Base-by-base conservation (phyloP, 1,140 invertebrate genomes). In the Drosophila insularis region DNA sequence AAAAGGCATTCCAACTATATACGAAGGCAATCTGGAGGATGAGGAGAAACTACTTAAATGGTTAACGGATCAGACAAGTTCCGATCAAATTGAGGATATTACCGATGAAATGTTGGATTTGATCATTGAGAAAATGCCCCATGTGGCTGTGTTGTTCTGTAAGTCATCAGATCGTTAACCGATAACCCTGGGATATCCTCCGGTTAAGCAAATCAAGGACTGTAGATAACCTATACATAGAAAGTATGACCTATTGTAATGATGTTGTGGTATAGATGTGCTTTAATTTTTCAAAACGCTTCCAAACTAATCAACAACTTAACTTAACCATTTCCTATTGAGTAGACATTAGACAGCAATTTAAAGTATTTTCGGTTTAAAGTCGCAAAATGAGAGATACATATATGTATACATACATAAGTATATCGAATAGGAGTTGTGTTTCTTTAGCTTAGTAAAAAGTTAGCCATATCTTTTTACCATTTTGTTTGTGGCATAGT, bases 71-170 rank as follows among this genome's bases (percentile, higher is more conserved):
- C 97, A 98, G 91, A 94, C 94, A 31, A 97, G 97, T 82, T 95
- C 94, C 77, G 97, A 98, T 92, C 96, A 98, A 93, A 98, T 98
- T 82, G 97, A 98, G 93, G 97, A 98, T 85, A 95, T 98, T 40
- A 98, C 97, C 31, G 96, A 98, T 92, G 97, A 98, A 93, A 98
- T 98, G 97, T 93, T 98, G 53, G 97, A 98, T 90, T 95, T 98
- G 90, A 95, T 98, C 63, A 96, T 98, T 80, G 95, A 95, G 63
- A 97, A 97, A 93, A 97, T 97, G 94, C 95, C 95, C 1, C 95
- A 96, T 90, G 96, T 98, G 74, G 97, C 97, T 63, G 97, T 97
- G 63, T 93, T 98, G 68, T 98, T 98, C 92, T 98, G 97, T 97
- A 94, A 96, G 95, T 95, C 69, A 71, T 78, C 58, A 39, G 39